Evolutionary conservation across 2,113 vertebrate species (phyloP).

Genomic region (Saccopteryx bilineata): DNA sequence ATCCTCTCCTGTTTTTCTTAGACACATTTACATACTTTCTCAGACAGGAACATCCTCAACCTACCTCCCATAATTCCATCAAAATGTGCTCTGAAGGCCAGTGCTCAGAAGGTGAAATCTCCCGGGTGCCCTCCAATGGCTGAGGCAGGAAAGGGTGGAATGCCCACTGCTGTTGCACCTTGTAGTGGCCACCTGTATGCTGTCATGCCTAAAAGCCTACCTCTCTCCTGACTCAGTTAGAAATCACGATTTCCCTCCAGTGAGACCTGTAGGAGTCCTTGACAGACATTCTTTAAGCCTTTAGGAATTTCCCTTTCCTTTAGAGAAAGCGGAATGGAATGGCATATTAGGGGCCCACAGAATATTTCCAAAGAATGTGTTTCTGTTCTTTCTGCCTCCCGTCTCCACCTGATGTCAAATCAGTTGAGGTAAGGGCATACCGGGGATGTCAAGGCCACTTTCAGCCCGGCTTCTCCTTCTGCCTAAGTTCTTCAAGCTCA

Average conservation of each 20-base stretch:
- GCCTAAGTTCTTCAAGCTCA: background rate
- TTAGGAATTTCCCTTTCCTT: constrained; percentile 63
- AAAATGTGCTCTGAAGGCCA: background rate
- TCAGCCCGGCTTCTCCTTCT: background rate
- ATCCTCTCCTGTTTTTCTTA: background rate
- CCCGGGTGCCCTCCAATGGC: background rate
- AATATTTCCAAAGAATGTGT: background rate
- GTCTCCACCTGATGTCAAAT: background rate
- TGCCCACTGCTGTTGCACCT: rapidly evolving
- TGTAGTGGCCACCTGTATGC: background rate
- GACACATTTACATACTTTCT: background rate
- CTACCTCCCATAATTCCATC: background rate
- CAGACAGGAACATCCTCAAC: background rate
- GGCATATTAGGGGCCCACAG: background rate
- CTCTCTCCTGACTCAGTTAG: background rate
- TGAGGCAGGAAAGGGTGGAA: background rate
- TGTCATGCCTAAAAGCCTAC: background rate
- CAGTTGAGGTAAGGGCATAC: background rate
- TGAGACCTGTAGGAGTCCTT: background rate
- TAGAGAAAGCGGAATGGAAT: constrained; percentile 41
- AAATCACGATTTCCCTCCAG: background rate
- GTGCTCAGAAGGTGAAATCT: background rate
- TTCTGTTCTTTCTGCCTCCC: background rate
- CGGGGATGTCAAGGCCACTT: background rate
- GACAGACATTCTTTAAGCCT: constrained; percentile 59